Base-by-base conservation (phyloP, 2,113 vertebrate genomes). In the Hemicordylus capensis region DNA sequence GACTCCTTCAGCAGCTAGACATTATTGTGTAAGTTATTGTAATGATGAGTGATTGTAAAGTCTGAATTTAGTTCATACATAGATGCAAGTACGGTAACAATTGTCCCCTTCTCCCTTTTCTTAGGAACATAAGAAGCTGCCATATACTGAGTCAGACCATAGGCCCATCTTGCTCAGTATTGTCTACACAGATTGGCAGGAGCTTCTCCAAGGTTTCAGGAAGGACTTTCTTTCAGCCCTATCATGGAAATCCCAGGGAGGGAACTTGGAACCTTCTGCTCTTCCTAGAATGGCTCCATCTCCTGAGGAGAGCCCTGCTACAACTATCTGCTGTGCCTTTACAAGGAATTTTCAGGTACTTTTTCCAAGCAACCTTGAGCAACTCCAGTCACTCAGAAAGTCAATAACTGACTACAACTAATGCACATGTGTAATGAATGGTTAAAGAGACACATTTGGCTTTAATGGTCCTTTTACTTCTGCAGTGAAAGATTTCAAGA, bases 381-480 rank as follows among this genome's bases (percentile, higher is more conserved):
- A 85, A 63, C 70, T 24, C 83, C 63, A 78, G 0, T 15, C n/a
- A 42, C 0, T 80, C 85, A 59, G 87, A 81, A 88, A 46, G 1
- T 87, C 9, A 69, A 56, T 85, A n/a, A 48, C 91, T 91, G 85
- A 83, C 70, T 70, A 14, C 6, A 48, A 73, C 54, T 86, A 89
- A 83, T 87, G 46, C 20, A 72, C 59, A 26, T 89, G 82, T 90
- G 56, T 72, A 67, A 86, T 86, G 58, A 80, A 72, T 89, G 84
- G 76, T 51, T 89, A 61, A 19, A 84, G 15, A 20, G 86, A 76
- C 76, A 44, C 42, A 75, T 91, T 90, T 74, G 76, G 87, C 42
- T 34, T 89, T 76, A 85, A 61, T 76, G 70, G 54, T 24, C 44
- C 80, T 94, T 90, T 91, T 88, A 77, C 88, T 82, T 91, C 42